Evolutionary conservation across 2,113 vertebrate genomes (phyloP).

Genomic region (Elanus axillaris): DNA sequence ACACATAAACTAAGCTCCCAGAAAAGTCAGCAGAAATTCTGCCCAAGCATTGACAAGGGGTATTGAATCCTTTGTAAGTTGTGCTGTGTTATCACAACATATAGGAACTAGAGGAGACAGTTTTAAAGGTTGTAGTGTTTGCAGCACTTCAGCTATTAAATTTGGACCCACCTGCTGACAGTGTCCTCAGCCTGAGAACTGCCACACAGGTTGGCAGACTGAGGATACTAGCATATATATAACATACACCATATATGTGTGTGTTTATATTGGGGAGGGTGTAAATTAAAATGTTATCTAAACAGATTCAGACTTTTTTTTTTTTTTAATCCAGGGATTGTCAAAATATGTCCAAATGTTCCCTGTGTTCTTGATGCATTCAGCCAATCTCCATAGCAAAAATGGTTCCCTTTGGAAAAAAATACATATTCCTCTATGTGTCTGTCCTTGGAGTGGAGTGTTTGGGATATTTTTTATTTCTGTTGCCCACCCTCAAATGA

Average conservation of each 20-base stretch:
- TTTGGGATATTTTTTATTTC: neutral
- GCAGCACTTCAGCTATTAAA: neutral
- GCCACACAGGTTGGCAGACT: neutral
- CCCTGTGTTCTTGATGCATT: neutral
- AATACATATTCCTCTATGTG: neutral
- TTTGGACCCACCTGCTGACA: neutral
- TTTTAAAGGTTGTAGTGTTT: neutral
- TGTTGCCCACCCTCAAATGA: neutral
- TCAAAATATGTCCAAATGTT: constrained; percentile 3
- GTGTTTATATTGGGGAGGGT: neutral
- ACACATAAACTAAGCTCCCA: neutral
- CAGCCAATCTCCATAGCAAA: neutral
- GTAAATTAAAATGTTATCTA: neutral
- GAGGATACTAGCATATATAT: neutral
- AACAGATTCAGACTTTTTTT: neutral
- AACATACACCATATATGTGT: neutral
- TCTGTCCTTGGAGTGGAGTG: neutral
- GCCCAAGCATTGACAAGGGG: neutral
- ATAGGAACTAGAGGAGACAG: neutral
- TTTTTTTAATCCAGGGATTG: neutral
- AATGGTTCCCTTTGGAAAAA: neutral
- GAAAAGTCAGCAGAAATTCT: neutral
- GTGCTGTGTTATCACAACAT: neutral
- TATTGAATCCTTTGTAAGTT: neutral
- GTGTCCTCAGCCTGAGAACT: neutral